Conservation (phyloP, 2,888 invertebrate species). For the Calameuta filiformis region DNA sequence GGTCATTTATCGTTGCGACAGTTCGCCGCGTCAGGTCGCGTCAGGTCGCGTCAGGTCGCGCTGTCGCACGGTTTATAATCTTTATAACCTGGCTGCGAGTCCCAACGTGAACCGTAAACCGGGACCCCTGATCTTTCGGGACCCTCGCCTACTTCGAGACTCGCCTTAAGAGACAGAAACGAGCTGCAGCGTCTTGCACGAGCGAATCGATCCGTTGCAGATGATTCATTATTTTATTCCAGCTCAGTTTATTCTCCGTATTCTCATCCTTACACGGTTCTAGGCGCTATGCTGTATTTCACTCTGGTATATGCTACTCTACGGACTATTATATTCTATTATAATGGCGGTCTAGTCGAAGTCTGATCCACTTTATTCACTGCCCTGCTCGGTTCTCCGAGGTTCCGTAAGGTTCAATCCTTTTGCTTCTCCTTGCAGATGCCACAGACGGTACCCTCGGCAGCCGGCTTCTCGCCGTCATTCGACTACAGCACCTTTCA, state of each 20-base stretch:
- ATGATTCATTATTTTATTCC: background rate
- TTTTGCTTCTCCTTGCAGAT: constrained; percentile 71
- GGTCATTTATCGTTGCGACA: background rate
- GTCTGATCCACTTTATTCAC: background rate
- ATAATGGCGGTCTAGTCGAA: background rate
- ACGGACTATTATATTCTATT: background rate
- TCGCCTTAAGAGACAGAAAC: background rate
- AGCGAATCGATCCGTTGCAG: background rate
- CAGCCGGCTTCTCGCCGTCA: constrained; percentile 78
- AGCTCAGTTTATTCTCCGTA: background rate
- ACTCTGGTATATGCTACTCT: background rate
- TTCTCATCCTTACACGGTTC: background rate
- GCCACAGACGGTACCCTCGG: constrained; percentile 85
- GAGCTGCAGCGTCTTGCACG: background rate
- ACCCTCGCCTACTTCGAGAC: background rate
- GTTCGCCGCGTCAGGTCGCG: background rate
- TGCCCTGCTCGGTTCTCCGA: background rate
- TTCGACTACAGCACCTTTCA: constrained; percentile 76
- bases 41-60: too few species aligned
- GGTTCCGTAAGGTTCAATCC: background rate
- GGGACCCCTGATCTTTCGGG: background rate
- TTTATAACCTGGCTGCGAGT: too few species aligned
- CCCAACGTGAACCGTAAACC: background rate
- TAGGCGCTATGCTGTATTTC: background rate
- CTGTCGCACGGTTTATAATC: too few species aligned